These are phyloP conservation scores for Nipponacmea schrenckii DNA, from an alignment of 2,888 invertebrate genomes.

Conservation along the genomic window DNA sequence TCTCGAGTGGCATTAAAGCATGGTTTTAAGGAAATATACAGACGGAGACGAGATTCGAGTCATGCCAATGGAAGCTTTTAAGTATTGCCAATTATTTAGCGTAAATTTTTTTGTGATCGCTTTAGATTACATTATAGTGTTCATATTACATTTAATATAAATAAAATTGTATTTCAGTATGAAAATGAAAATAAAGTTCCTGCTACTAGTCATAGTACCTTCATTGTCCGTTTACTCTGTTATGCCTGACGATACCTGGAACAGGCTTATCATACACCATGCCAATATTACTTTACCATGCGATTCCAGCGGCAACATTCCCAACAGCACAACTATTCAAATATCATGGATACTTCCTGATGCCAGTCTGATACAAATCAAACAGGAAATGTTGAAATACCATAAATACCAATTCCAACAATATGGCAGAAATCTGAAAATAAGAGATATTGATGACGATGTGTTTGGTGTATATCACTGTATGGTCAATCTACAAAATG, in stretches of 20 bases:
- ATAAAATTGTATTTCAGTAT: too few relatives aligned
- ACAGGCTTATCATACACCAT: neutral
- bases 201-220: too few relatives aligned
- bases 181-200: too few relatives aligned
- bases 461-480: slow-evolving; percentile 6
- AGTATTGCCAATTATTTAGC: too few relatives aligned
- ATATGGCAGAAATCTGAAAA: slow-evolving; percentile 9
- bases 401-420: neutral
- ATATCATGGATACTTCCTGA: neutral
- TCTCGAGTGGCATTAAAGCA: too few relatives aligned
- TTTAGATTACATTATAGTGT: too few relatives aligned
- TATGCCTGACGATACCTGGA: neutral
- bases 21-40: too few relatives aligned
- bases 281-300: neutral
- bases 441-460: neutral
- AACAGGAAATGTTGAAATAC: neutral
- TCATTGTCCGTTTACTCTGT: neutral
- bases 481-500: neutral
- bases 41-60: too few relatives aligned
- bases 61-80: too few relatives aligned
- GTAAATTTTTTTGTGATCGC: too few relatives aligned
- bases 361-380: neutral
- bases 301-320: neutral
- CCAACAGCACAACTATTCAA: neutral
- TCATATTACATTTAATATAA: too few relatives aligned